These are phyloP conservation scores for Diplodus sargus DNA, from an alignment of 2,797 vertebrate species.

Conservation along the genomic window DNA sequence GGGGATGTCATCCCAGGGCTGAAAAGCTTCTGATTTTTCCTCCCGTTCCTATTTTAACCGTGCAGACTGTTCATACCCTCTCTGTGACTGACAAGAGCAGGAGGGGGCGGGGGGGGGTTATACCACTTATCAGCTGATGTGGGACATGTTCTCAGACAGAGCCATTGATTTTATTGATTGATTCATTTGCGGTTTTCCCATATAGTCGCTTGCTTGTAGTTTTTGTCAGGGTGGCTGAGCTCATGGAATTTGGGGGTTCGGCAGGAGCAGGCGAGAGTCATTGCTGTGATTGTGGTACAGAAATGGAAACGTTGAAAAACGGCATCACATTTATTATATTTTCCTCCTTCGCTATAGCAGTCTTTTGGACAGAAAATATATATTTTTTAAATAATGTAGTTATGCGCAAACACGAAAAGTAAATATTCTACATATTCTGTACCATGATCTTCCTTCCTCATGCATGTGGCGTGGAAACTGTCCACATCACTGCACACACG, in stretches of 20 bases:
- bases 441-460: slow-evolving; percentile 33
- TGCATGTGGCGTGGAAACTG: slow-evolving; percentile 44
- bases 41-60: slow-evolving; percentile 25
- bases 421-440: not conserved
- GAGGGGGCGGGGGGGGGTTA: slow-evolving; percentile 82
- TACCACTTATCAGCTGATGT: slow-evolving; percentile 85
- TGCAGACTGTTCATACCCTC: slow-evolving; percentile 31
- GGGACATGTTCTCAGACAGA: slow-evolving; percentile 83
- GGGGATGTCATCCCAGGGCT: slow-evolving; percentile 43
- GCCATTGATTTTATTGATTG: slow-evolving; percentile 84
- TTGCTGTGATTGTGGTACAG: slow-evolving; percentile 16
- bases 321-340: not conserved
- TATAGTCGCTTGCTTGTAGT: slow-evolving; percentile 69
- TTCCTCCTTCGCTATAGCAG: slow-evolving; percentile 4
- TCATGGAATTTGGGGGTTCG: slow-evolving; percentile 69
- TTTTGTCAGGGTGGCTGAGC: slow-evolving; percentile 82
- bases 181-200: slow-evolving; percentile 72
- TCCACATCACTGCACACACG: slow-evolving; percentile 47
- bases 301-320: slow-evolving; percentile 30
- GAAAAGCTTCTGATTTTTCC: slow-evolving; percentile 36
- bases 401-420: slow-evolving; percentile 29
- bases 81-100: slow-evolving; percentile 64
- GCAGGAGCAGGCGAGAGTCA: not conserved
- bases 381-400: slow-evolving; percentile 11
- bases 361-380: slow-evolving; percentile 8